Evolutionary conservation across 2,888 invertebrate species (phyloP).

Genomic region (Hermaeophaga mercurialis): DNA sequence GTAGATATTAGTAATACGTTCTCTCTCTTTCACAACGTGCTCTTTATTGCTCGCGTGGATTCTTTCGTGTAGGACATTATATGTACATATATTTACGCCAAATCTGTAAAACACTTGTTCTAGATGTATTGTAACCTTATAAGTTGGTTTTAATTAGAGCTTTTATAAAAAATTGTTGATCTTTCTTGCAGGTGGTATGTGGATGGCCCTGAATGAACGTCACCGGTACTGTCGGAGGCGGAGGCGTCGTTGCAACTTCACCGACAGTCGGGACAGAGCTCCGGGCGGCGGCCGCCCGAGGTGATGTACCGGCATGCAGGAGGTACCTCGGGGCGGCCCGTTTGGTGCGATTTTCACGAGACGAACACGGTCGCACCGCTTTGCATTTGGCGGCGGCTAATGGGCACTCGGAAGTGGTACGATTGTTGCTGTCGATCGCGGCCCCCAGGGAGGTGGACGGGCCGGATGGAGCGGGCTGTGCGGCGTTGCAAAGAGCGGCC

Average conservation of each 20-base stretch:
- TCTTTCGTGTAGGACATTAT: too few relatives aligned
- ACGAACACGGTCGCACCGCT: conserved; percentile 54
- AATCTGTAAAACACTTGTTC: too few relatives aligned
- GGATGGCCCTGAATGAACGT: conserved; percentile 55
- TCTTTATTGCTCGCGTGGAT: too few relatives aligned
- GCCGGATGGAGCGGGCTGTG: conserved; percentile 67
- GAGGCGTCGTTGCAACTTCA: conserved; percentile 40
- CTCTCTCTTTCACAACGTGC: too few relatives aligned
- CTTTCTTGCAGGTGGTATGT: conserved; percentile 52
- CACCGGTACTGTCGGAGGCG: conserved; percentile 35
- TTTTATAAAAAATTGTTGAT: too few relatives aligned
- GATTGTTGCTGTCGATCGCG: conserved; percentile 53
- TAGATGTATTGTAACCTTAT: too few relatives aligned
- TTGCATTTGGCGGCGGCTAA: conserved; percentile 55
- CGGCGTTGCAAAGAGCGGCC: conserved; percentile 78
- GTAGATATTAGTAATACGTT: too few relatives aligned
- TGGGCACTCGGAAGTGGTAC: conserved; percentile 52
- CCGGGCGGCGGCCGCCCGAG: conserved; percentile 54
- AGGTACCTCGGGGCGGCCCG: conserved; percentile 50
- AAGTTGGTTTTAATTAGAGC: too few relatives aligned
- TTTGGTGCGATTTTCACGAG: conserved; percentile 54
- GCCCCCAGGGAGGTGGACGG: conserved; percentile 61
- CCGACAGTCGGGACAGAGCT: conserved; percentile 45
- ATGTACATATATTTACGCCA: too few relatives aligned
- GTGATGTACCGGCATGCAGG: conserved; percentile 52